Evolutionary conservation across 2,113 vertebrate species (phyloP).

Genomic region (Bungarus multicinctus): DNA sequence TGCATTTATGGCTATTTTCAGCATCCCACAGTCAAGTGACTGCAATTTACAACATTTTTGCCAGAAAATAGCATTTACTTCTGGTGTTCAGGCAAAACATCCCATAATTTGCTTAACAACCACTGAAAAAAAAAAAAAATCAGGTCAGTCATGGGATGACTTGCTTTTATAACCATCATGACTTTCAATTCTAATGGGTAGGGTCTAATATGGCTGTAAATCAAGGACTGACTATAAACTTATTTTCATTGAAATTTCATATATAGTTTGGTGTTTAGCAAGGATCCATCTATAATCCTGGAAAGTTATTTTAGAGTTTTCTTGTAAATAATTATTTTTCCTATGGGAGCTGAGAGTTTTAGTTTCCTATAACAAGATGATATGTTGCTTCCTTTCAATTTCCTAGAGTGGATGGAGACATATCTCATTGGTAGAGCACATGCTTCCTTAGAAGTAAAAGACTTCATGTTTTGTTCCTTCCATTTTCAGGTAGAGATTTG

Average conservation of each 20-base stretch:
- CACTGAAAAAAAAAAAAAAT: no score
- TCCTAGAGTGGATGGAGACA: background rate
- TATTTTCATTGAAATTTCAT: background rate
- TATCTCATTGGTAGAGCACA: background rate
- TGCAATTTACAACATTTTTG: no score
- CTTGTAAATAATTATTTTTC: background rate
- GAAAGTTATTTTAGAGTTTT: conserved; percentile 26
- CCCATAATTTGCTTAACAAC: no score
- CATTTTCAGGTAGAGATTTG: no score
- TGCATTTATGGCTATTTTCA: no score
- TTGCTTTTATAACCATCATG: no score
- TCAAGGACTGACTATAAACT: background rate
- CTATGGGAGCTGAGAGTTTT: background rate
- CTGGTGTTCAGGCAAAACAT: no score
- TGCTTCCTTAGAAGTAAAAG: background rate
- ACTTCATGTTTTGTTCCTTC: background rate
- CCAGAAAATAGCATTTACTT: no score
- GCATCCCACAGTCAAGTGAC: no score
- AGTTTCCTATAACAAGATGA: background rate
- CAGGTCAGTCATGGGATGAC: no score
- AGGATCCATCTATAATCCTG: background rate
- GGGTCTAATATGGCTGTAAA: no score
- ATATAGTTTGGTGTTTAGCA: background rate
- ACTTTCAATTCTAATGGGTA: no score
- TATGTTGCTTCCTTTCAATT: background rate